Conservation (phyloP, 35 echinoderm and acorn worm genomes). For the Acanthaster planci region DNA sequence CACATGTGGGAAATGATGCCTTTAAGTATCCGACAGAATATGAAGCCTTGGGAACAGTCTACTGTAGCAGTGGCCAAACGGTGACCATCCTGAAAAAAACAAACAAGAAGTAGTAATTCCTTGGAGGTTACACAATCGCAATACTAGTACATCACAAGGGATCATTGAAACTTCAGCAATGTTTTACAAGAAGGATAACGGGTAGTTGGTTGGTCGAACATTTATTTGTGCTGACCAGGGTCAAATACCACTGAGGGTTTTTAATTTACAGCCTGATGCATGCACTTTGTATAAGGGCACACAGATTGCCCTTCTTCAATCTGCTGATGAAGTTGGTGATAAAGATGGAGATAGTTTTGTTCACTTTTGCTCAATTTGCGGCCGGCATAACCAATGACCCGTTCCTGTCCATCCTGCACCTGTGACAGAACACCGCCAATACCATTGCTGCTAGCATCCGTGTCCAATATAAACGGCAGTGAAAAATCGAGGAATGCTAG, state of each 20-base stretch:
- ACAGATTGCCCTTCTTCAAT: not conserved
- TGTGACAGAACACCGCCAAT: constrained; percentile 61
- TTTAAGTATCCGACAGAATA: not conserved
- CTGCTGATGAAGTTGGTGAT: not conserved
- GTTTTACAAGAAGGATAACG: not conserved
- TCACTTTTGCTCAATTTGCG: constrained; percentile 6
- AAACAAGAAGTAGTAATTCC: not conserved
- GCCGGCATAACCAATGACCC: constrained; percentile 58
- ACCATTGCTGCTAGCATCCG: constrained; percentile 44
- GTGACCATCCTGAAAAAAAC: not conserved
- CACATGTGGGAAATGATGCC: not conserved
- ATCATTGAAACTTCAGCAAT: not conserved
- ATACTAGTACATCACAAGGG: not conserved
- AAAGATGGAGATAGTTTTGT: too few relatives aligned
- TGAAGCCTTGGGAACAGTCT: not conserved
- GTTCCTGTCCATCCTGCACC: constrained; percentile 41
- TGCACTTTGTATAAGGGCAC: not conserved
- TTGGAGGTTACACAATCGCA: not conserved
- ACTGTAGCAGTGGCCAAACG: not conserved
- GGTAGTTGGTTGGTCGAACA: not conserved
- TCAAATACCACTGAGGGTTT: not conserved
- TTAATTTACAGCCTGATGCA: not conserved
- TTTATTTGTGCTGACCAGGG: not conserved
- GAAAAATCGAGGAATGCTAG: constrained; percentile 38
- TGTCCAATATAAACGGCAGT: constrained; percentile 50